phyloP scores from a whole-genome alignment of 2,113 vertebrate species.

The Paramisgurnus dabryanus region DNA sequence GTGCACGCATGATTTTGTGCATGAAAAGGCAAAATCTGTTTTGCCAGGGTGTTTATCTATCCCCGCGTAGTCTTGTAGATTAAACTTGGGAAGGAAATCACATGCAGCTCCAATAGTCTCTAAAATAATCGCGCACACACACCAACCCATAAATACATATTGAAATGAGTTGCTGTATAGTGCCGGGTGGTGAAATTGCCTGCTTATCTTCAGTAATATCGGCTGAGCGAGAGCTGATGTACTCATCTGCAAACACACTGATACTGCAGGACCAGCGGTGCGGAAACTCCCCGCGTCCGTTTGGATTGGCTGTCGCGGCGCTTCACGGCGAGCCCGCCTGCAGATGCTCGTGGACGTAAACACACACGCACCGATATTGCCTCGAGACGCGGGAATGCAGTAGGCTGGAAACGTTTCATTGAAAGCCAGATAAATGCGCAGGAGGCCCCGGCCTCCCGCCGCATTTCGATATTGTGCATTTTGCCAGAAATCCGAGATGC shows the following conservation, averaged over 20 bases:
- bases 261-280: constrained; percentile 18
- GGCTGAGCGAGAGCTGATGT: constrained; percentile 46
- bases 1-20: background rate
- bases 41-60: background rate
- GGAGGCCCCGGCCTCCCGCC: constrained; percentile 26
- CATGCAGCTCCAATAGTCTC: constrained; percentile 17
- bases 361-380: constrained; percentile 14
- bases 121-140: constrained; percentile 27
- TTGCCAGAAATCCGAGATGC: constrained; percentile 23
- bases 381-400: constrained; percentile 21
- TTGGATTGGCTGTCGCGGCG: constrained; percentile 25
- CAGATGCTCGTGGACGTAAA: constrained; percentile 19
- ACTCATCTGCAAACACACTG: constrained; percentile 45
- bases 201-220: constrained; percentile 43
- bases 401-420: constrained; percentile 33
- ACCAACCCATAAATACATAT: background rate
- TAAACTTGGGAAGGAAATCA: background rate
- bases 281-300: constrained; percentile 26
- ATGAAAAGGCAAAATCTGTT: background rate
- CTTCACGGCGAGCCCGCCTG: constrained; percentile 5
- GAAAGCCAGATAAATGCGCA: constrained; percentile 38
- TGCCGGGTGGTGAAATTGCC: constrained; percentile 46
- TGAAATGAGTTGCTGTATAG: constrained; percentile 38
- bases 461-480: constrained; percentile 40
- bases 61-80: background rate